Conservation (phyloP, 2,113 vertebrate genomes). For the Gnathonemus echidnorhynchus region DNA sequence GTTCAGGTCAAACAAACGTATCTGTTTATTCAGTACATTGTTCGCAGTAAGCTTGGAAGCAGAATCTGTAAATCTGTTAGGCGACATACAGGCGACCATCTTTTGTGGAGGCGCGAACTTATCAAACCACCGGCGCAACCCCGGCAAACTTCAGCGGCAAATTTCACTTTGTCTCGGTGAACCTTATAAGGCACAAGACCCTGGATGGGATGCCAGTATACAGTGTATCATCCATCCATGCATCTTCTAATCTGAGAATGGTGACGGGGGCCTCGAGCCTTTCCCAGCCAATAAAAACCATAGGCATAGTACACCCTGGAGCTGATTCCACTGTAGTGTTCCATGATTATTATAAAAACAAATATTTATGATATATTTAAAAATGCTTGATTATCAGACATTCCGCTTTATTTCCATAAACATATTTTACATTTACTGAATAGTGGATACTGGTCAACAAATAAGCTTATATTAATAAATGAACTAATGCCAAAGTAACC, state of each 20-base stretch:
- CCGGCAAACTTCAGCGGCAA: not conserved
- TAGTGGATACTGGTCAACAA: not conserved
- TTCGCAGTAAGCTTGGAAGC: not conserved
- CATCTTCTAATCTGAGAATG: not conserved
- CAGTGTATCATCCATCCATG: not conserved
- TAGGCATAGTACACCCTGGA: not conserved
- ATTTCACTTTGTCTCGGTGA: not conserved
- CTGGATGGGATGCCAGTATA: not conserved
- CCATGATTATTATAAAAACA: not conserved
- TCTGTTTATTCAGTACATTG: not conserved
- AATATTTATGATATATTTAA: not conserved
- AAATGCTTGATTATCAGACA: not conserved
- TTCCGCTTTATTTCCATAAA: not conserved
- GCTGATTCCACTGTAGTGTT: not conserved
- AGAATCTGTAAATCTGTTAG: not conserved
- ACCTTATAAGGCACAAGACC: not conserved
- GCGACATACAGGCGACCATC: not conserved
- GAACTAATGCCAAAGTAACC: too few relatives aligned
- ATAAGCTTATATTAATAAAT: too few relatives aligned
- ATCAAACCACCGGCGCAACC: not conserved
- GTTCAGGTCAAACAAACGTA: not conserved
- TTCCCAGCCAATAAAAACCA: not conserved
- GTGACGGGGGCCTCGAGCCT: not conserved
- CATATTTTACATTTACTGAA: not conserved
- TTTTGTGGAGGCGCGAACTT: not conserved